These are phyloP conservation scores for Hippocampus barbouri DNA, from an alignment of 2,113 vertebrate genomes.

Conservation along the genomic window DNA sequence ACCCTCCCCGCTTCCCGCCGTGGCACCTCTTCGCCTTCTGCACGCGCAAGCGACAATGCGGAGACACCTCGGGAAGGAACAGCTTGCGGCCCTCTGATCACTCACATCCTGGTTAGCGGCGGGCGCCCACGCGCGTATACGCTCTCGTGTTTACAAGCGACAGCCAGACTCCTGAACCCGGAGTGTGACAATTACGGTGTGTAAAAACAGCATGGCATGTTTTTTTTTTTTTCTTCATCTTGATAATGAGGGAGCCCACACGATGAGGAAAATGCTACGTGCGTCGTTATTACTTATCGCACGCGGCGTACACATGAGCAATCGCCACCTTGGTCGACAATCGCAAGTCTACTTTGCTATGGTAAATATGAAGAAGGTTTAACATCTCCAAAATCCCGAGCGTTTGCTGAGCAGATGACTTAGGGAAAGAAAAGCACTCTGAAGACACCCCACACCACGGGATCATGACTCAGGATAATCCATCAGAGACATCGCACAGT, in stretches of 20 bases:
- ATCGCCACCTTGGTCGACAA: too few species aligned
- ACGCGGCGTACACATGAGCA: too few species aligned
- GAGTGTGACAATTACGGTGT: not conserved
- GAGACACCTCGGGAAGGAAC: not conserved
- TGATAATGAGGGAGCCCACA: not conserved
- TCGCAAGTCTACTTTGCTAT: too few species aligned
- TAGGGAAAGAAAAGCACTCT: not conserved
- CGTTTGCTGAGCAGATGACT: not conserved
- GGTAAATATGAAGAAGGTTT: too few species aligned
- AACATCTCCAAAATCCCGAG: too few species aligned
- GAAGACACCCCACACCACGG: not conserved
- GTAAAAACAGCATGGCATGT: not conserved
- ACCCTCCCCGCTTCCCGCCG: not conserved
- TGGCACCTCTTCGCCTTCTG: not conserved
- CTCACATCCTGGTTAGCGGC: constrained; percentile 13
- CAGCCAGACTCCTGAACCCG: not conserved
- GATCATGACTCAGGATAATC: not conserved
- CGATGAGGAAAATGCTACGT: not conserved
- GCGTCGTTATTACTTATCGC: too few species aligned
- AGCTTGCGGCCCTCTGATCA: constrained; percentile 17
- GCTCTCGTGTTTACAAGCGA: not conserved
- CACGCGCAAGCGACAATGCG: not conserved
- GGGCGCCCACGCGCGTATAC: not conserved
- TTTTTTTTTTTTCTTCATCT: not conserved
- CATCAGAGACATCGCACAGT: not conserved